A percentile compares a stretch with the other conserved stretches of the same genome.
These are phyloP conservation scores for Bombus pascuorum DNA, from an alignment of 1,140 invertebrate genomes.

Conservation along the genomic window DNA sequence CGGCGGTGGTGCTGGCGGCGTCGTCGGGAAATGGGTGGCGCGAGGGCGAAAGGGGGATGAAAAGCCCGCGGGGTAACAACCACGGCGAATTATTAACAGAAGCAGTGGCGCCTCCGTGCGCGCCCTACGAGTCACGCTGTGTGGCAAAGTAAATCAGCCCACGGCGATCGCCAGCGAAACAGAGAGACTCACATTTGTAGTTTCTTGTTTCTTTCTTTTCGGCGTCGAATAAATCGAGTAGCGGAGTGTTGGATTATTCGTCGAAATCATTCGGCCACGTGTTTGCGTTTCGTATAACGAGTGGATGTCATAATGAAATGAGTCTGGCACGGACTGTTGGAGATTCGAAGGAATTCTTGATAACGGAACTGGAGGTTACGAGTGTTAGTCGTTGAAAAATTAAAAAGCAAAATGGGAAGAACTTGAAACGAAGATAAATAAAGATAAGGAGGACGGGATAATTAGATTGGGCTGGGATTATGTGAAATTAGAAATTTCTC, in stretches of 20 bases:
- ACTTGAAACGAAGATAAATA: not conserved
- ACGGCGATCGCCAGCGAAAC: constrained; percentile 58
- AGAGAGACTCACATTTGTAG: constrained; percentile 16
- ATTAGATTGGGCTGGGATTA: no score
- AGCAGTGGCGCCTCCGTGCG: constrained; percentile 55
- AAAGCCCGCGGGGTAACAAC: constrained; percentile 66
- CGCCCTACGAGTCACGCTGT: constrained; percentile 61
- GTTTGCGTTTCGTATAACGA: constrained; percentile 27
- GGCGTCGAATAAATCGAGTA: constrained; percentile 42
- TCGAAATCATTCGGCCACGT: constrained; percentile 7
- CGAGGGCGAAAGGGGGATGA: constrained; percentile 42
- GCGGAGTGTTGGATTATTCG: constrained; percentile 47
- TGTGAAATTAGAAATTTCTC: not conserved
- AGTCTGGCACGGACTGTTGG: not conserved
- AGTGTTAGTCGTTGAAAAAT: not conserved
- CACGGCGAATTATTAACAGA: constrained; percentile 72
- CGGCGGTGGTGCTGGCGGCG: constrained; percentile 45
- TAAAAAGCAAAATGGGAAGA: not conserved
- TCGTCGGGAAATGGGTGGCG: constrained; percentile 40
- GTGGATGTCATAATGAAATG: not conserved
- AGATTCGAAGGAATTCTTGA: not conserved
- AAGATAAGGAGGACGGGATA: no score
- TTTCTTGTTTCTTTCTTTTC: not conserved
- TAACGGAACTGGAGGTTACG: no score
- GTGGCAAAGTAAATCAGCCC: constrained; percentile 67